phyloP scores from a whole-genome alignment of 2,888 invertebrate genomes.

The Meiosimyza decipiens region DNA sequence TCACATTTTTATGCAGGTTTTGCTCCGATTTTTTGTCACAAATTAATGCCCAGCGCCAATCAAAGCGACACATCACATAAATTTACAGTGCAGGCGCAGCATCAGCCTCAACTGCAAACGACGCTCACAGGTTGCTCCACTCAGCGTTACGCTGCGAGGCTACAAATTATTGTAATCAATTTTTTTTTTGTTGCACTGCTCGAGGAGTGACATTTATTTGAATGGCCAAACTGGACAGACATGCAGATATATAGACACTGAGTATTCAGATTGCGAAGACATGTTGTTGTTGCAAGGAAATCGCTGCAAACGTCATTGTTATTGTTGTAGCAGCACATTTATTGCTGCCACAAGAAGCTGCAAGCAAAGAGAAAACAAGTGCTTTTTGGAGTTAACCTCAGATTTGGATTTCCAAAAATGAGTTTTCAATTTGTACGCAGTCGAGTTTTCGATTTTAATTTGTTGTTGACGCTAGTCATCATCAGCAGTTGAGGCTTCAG shows the following conservation, averaged over 20 bases:
- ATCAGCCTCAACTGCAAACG: slow-evolving; percentile 52
- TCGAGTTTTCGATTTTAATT: neutral
- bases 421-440: slow-evolving; percentile 9
- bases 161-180: slow-evolving; percentile 61
- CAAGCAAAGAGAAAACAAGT: slow-evolving; percentile 20
- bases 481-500: neutral
- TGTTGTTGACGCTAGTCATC: neutral
- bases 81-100: slow-evolving; percentile 55
- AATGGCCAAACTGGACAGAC: slow-evolving; percentile 47
- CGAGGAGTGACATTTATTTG: slow-evolving; percentile 61
- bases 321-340: slow-evolving; percentile 20
- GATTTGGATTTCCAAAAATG: neutral
- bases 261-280: slow-evolving; percentile 14
- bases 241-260: neutral
- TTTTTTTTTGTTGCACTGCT: slow-evolving; percentile 54
- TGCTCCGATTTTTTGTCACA: slow-evolving; percentile 38
- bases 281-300: neutral
- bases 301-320: slow-evolving; percentile 22
- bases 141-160: slow-evolving; percentile 41
- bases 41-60: slow-evolving; percentile 62
- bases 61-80: slow-evolving; percentile 62
- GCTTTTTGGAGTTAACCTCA: neutral
- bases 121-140: slow-evolving; percentile 9
- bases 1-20: neutral
- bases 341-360: slow-evolving; percentile 5